Conservation (phyloP, 2,113 vertebrate genomes). For the Bombycilla garrulus region DNA sequence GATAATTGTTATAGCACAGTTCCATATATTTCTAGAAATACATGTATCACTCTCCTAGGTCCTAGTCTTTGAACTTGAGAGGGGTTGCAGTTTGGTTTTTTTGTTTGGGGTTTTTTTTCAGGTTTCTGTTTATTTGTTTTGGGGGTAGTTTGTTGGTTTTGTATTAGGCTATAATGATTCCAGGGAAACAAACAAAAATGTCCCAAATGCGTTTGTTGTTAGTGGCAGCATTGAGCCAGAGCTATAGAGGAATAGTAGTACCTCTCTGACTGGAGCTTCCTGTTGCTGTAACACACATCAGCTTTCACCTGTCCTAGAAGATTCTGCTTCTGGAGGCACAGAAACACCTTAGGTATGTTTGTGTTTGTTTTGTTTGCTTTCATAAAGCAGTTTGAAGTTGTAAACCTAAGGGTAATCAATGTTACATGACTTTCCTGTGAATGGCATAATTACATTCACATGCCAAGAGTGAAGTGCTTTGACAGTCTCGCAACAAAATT, state of each 20-base stretch:
- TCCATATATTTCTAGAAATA: not conserved
- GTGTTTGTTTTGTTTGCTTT: constrained; percentile 57
- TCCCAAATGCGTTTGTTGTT: not conserved
- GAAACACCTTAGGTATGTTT: constrained; percentile 43
- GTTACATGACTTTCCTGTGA: constrained; percentile 43
- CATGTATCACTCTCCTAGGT: not conserved
- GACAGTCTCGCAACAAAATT: not conserved
- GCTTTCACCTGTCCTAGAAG: constrained; percentile 9
- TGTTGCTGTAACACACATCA: not conserved
- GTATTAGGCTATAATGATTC: not conserved
- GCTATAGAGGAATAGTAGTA: not conserved
- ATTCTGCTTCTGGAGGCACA: not conserved
- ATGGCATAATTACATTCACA: constrained; percentile 64
- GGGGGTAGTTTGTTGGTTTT: not conserved
- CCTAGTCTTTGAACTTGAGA: not conserved
- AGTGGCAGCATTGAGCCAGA: not conserved
- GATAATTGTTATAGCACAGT: not conserved
- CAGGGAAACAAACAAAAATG: not conserved
- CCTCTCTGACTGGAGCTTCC: constrained; percentile 36
- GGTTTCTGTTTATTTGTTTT: not conserved
- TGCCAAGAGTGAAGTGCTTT: constrained; percentile 43
- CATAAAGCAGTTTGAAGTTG: constrained; percentile 42
- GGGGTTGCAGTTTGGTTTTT: accelerated
- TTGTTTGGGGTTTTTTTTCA: not conserved
- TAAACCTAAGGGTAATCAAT: constrained; percentile 42